Base-by-base conservation (phyloP, 2,113 vertebrate genomes). In the Collichthys lucidus region DNA sequence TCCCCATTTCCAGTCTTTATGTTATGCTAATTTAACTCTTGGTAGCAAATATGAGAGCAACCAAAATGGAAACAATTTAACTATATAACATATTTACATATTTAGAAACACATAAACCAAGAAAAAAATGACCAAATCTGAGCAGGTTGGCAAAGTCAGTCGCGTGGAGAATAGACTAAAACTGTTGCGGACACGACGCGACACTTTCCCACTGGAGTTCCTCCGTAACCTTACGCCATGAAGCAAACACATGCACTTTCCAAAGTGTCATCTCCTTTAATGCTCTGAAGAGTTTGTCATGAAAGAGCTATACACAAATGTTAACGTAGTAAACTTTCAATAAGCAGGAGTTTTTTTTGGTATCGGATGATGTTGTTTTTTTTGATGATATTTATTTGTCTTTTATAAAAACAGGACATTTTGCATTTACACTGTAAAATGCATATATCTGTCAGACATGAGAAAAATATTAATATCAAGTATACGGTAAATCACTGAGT, bases 371-470 rank as follows among this genome's bases (percentile, higher is more conserved):
- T 66, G 62, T 79, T 26, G n/a, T 26, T 26, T 26, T 82, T 40
- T 85, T 66, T 72, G 17, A 74, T 73, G 10, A 64, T 91, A 93
- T 90, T 91, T 92, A 92, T 92, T 91, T 82, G 44, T 44, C 22
- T 86, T 79, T 87, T 88, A 55, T 44, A 9, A 77, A 76, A 76
- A 74, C 61, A 26, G 49, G 57, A 72, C 44, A 42, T 84, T 85
- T 85, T 69, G 40, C 74, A 80, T 85, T 70, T 57, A 60, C 46
- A 19, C 61, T 80, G 74, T 64, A 49, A 14, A 71, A 82, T 72
- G 47, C 64, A 46, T 52, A 49, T 22, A 73, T 77, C 52, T 77
- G 70, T 70, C 44, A 70, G 62, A 42, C 22, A 46, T 46, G 50
- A 56, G 53, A 65, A 71, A 61, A 22, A 63, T 4, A 44, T 14